These are phyloP conservation scores for Corythucha ciliata DNA, from an alignment of 2,888 invertebrate genomes.

Conservation along the genomic window DNA sequence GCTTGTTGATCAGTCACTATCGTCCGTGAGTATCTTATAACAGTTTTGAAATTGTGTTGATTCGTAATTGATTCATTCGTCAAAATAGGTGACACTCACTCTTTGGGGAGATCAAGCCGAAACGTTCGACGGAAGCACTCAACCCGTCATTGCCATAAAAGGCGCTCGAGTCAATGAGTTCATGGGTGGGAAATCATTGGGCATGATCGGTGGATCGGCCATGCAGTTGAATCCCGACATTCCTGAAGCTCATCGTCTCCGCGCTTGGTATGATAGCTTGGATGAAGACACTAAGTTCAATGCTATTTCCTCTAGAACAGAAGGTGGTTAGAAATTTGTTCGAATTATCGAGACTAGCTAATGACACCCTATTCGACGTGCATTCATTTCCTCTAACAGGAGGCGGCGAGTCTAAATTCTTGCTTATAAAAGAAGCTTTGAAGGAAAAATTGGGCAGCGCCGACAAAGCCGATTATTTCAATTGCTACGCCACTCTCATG, in stretches of 20 bases:
- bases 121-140: conserved; percentile 62
- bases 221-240: conserved; percentile 81
- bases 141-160: conserved; percentile 80
- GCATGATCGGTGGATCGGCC: conserved; percentile 45
- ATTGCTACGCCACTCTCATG: conserved; percentile 65
- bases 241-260: conserved; percentile 70
- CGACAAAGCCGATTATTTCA: conserved; percentile 75
- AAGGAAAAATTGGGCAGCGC: conserved; percentile 58
- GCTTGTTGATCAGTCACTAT: conserved; percentile 67
- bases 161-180: conserved; percentile 78
- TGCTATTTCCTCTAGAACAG: conserved; percentile 49
- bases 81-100: conserved; percentile 59
- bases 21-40: conserved; percentile 28
- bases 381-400: not conserved
- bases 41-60: not conserved
- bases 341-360: not conserved
- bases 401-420: too few relatives aligned
- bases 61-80: not conserved
- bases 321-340: conserved; percentile 25
- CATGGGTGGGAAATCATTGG: conserved; percentile 42
- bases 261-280: conserved; percentile 75
- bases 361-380: not conserved
- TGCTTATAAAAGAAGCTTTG: conserved; percentile 66
- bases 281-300: conserved; percentile 46
- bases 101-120: conserved; percentile 88